phyloP scores from a whole-genome alignment of 1,140 invertebrate species.

The Nixonia krombeini region DNA sequence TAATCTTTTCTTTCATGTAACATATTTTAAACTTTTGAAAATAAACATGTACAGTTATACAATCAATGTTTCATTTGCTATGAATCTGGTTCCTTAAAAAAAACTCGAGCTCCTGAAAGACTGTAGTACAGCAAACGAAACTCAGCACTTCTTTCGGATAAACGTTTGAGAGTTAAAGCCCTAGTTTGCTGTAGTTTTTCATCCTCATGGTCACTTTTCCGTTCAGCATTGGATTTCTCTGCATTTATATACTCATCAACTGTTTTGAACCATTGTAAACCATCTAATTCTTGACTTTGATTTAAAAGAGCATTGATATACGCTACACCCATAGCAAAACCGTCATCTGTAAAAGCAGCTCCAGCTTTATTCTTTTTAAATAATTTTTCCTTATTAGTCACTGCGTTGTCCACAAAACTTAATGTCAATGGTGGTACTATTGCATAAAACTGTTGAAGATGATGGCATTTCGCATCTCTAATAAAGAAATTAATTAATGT shows the following conservation, averaged over 20 bases:
- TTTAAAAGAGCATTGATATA: constrained; percentile 81
- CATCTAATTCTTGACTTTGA: constrained; percentile 88
- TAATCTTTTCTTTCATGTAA: background rate
- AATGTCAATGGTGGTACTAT: constrained; percentile 95
- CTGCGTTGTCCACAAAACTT: constrained; percentile 95
- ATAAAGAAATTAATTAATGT: constrained; percentile 10
- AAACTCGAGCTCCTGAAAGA: constrained; percentile 93
- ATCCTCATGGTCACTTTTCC: constrained; percentile 74
- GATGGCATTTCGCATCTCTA: constrained; percentile 87
- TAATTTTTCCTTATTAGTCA: constrained; percentile 94
- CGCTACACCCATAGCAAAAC: constrained; percentile 94
- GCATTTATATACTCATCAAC: constrained; percentile 81
- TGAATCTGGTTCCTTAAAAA: constrained; percentile 79
- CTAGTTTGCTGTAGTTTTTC: constrained; percentile 94
- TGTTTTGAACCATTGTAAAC: constrained; percentile 96
- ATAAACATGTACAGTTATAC: background rate
- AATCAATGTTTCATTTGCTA: constrained; percentile 24
- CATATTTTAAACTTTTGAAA: background rate
- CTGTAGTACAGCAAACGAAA: constrained; percentile 93
- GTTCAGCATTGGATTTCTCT: constrained; percentile 61
- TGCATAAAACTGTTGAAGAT: constrained; percentile 94
- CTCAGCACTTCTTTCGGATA: constrained; percentile 88
- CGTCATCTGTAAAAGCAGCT: constrained; percentile 96
- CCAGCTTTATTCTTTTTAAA: constrained; percentile 88
- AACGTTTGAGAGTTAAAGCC: constrained; percentile 89